phyloP scores from a whole-genome alignment of 2,888 invertebrate genomes.

The Caenorhabditis sp. region DNA sequence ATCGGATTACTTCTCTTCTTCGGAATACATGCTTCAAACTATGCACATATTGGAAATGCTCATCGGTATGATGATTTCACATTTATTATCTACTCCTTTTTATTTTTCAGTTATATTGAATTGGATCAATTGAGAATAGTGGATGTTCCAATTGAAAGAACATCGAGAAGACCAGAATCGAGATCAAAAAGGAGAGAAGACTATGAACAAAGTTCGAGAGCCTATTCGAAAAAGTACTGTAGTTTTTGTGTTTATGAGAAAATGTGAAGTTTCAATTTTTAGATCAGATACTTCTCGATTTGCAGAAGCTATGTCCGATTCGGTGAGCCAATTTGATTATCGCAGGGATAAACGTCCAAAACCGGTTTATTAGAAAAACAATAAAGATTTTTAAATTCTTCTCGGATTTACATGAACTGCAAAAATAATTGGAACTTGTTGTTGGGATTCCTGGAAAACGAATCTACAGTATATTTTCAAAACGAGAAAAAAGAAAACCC shows the following conservation, averaged over 20 bases:
- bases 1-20: slow-evolving; percentile 80
- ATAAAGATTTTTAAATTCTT: slow-evolving; percentile 6
- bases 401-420: not conserved
- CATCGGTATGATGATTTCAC: slow-evolving; percentile 77
- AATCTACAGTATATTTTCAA: too few relatives aligned
- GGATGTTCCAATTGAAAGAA: not conserved
- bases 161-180: not conserved
- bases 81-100: not conserved
- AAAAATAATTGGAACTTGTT: not conserved
- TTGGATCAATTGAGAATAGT: not conserved
- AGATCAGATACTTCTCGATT: slow-evolving; percentile 11
- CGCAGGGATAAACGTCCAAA: slow-evolving; percentile 37
- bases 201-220: not conserved
- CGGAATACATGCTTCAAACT: slow-evolving; percentile 93
- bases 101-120: not conserved
- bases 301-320: slow-evolving; percentile 54
- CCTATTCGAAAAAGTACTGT: not conserved
- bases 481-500: slow-evolving; percentile 5
- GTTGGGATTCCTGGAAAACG: not conserved
- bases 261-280: too few relatives aligned
- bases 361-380: slow-evolving; percentile 32
- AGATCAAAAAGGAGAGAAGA: not conserved
- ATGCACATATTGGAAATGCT: slow-evolving; percentile 91
- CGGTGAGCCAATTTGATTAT: slow-evolving; percentile 51
- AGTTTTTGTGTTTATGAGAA: too few relatives aligned